Base-by-base conservation (phyloP, 2,113 vertebrate genomes). In the Poecile atricapillus region DNA sequence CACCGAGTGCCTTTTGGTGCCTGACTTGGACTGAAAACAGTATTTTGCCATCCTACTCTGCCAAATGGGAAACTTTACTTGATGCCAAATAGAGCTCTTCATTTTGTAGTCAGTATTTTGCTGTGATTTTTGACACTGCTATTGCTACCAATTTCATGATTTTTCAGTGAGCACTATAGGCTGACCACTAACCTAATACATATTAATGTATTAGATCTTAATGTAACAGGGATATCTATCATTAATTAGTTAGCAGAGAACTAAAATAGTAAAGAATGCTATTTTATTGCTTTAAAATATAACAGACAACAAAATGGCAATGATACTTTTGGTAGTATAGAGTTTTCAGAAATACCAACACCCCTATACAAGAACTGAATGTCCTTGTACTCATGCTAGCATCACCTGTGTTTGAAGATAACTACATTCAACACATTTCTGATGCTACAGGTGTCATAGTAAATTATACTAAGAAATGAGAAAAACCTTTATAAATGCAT, bases 401-500 rank as follows among this genome's bases (percentile, higher is more conserved):
- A 71, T n/a, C 11, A 62, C 31, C 60, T 78, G 27, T 70, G 47
- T 71, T 85, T 96, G 65, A 84, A 62, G 41, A 30, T 23, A 74
- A 67, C 30, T 64, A 44, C 27, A 53, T 93, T 90, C 47, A 80
- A 39, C 17, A 65, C 9, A 47, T n/a, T 87, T 89, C 76, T 78
- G 39, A 78, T 83, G 60, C 60, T 47, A 86, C 21, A 77, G 35
- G 30, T 58, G 55, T 59, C 74, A 87, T 59, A 41, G 8, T 41
- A 73, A 50, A 73, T 80, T 92, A 55, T 55, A 74, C 56, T 87
- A 82, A 87, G 49, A 73, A 75, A 79, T 44, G 35, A 69, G 7
- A 75, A 84, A 90, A 64, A 67, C 28, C 41, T 55, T 73, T 74
- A 97, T 63, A 92, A 93, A 96, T 69, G n/a, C 77, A 96, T 84